Percentiles rank a stretch among this genome's conserved stretches.
Evolutionary conservation across 2,888 invertebrate genomes (phyloP).

Genomic region (Beris chalybata): DNA sequence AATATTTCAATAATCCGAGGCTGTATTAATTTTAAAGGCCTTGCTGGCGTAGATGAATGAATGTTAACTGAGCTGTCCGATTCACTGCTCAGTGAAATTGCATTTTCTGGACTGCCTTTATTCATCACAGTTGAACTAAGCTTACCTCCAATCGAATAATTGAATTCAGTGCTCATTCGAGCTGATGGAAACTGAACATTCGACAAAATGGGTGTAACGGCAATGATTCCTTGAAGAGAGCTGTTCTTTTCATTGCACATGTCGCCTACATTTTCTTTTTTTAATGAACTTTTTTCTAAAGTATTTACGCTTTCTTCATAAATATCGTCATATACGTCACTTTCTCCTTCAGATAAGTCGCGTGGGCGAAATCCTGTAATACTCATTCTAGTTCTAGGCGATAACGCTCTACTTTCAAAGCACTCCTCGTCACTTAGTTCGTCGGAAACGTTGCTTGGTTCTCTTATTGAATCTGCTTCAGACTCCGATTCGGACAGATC

Average conservation of each 20-base stretch:
- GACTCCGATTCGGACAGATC: not conserved
- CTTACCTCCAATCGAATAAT: constrained; percentile 14
- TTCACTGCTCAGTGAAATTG: constrained; percentile 22
- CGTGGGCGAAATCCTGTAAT: constrained; percentile 51
- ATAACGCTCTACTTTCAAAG: constrained; percentile 46
- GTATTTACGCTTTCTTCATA: too few relatives aligned
- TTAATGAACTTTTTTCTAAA: too few relatives aligned
- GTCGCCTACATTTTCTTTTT: not conserved
- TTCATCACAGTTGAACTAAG: constrained; percentile 11
- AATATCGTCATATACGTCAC: constrained; percentile 27
- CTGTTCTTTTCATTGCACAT: not conserved
- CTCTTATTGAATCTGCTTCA: not conserved
- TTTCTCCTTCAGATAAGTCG: constrained; percentile 45
- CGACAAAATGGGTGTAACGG: too few relatives aligned
- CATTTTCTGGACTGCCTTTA: not conserved
- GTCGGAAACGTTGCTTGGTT: too few relatives aligned
- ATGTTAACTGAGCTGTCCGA: constrained; percentile 6
- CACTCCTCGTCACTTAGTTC: not conserved
- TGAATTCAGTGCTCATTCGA: constrained; percentile 13
- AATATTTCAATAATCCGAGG: constrained; percentile 39
- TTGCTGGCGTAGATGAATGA: not conserved
- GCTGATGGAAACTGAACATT: not conserved
- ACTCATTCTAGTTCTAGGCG: constrained; percentile 53
- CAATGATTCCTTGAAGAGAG: not conserved
- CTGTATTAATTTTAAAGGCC: constrained; percentile 44